Evolutionary conservation across 2,797 vertebrate species (phyloP).

Genomic region (Macrochelys suwanniensis): DNA sequence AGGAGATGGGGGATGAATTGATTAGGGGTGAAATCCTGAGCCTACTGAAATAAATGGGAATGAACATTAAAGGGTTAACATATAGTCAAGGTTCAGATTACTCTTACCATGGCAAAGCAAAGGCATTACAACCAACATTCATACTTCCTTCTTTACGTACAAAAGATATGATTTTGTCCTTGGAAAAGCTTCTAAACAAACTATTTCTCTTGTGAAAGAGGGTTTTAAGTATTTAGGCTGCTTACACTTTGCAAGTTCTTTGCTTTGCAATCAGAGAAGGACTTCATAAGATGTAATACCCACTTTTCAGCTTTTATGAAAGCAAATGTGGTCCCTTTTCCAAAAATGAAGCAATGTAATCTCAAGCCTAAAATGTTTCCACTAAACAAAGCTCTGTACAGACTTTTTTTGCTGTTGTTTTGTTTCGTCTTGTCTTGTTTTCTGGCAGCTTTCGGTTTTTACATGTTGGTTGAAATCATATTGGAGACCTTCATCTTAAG

Average conservation of each 20-base stretch:
- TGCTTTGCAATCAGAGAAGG: conserved; percentile 23
- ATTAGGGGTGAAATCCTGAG: background rate
- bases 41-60: background rate
- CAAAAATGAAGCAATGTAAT: background rate
- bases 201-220: conserved; percentile 39
- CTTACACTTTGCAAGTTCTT: conserved; percentile 37
- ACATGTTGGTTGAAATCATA: background rate
- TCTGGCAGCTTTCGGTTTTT: background rate
- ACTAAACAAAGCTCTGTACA: background rate
- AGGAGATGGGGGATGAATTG: background rate
- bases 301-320: conserved; percentile 8
- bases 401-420: rapidly evolving
- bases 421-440: background rate
- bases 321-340: background rate
- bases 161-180: background rate
- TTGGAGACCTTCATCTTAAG: background rate
- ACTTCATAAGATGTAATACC: conserved; percentile 11
- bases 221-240: conserved; percentile 39
- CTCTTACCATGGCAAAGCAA: conserved; percentile 4
- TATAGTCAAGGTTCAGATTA: background rate
- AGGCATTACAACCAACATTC: background rate
- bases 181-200: conserved; percentile 38
- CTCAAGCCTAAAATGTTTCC: background rate
- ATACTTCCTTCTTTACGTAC: background rate
- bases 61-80: rapidly evolving